Evolutionary conservation across 2,113 vertebrate genomes (phyloP), one percentile per base, ranked within the genome.

Genomic region (Amblyopsis rosae): DNA sequence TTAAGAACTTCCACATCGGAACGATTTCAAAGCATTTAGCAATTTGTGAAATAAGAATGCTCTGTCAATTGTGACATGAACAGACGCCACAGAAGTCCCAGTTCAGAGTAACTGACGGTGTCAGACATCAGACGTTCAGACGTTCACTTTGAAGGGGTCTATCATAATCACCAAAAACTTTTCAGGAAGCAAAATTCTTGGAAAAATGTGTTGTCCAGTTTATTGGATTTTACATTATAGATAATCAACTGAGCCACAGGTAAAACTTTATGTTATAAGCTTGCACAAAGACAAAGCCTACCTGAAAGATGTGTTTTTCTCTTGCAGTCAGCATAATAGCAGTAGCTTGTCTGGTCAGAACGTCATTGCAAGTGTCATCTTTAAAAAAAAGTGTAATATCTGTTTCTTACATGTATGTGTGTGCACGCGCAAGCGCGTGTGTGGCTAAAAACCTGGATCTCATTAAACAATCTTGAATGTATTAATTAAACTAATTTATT

Each of bases 271-370:
- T 17, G 9, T 69, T 35, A 12, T 54, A 54, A 54, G 7, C 10
- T 54, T 54, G 51, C 51, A 54, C 16, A 8, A 2, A n/a, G 13
- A 69, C 58, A 33, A 47, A 72, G 26, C 26, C 0, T 26, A 26
- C 62, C 62, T 65, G 62, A 72, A 41, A 72, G 54, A 72, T 51
- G 62, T 65, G 62, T 72, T 50, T 72, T 50, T 72, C 62, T 65
- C 62, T 72, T 17, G 70, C 70, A 72, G 70, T 72, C 55, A 65
- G 12, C 45, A 72, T 48, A 61, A 73, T 55, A 55, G 71, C 71
- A 73, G 64, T 67, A 32, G 71, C 64, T 53, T 73, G 57, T 61
- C 64, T 73, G 64, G 64, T 60, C 57, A 67, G 64, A 51, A 15
- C 17, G 63, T 73, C 49, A 10, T 51, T 10, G 49, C 7, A 51